Evolutionary conservation across 2,797 vertebrate species (phyloP), one percentile per base, ranked within the genome.

Genomic region (Rhinogobio ventralis): DNA sequence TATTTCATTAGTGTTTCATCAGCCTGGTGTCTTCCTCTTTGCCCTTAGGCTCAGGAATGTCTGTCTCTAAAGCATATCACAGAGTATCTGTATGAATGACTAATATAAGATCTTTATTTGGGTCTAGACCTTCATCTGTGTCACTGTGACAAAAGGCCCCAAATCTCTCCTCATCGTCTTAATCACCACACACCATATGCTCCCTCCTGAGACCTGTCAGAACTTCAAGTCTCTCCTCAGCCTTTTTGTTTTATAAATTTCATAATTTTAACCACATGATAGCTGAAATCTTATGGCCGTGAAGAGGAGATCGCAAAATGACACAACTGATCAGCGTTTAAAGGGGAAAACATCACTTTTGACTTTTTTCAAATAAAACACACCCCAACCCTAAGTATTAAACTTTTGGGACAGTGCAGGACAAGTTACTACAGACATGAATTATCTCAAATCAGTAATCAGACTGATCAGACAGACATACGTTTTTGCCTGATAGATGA

Each of bases 81-180:
- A 55, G 60, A 66, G 42, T 79, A 83, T 86, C 82, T 81, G 87
- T 67, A 88, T 69, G 62, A 86, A 88, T 86, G 49, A 88, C 82
- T 72, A 62, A 79, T 82, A 82, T 62, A 39, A 79, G 85, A 84
- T 81, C 82, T 77, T 84, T 84, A 77, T 84, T 84, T 84, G 74
- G 82, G 62, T 77, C 74, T 53, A 71, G 64, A 81, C 42, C 45
- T 81, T 77, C 45, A 76, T 84, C 81, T 73, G 69, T 79, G 76
- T 80, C 86, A 83, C 62, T 30, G 60, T 83, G 72, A 82, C 60
- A 75, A 83, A 82, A 84, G 39, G 17, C 49, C 39, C 64, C 36
- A 69, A 57, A 87, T 77, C 82, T 81, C 82, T 64, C 49, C 42
- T 81, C 17, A 20, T 42, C 51, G 49, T 74, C 74, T 74, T 68